These are phyloP conservation scores for Galerucella nymphaeae DNA, from an alignment of 2,888 invertebrate species.

Conservation along the genomic window DNA sequence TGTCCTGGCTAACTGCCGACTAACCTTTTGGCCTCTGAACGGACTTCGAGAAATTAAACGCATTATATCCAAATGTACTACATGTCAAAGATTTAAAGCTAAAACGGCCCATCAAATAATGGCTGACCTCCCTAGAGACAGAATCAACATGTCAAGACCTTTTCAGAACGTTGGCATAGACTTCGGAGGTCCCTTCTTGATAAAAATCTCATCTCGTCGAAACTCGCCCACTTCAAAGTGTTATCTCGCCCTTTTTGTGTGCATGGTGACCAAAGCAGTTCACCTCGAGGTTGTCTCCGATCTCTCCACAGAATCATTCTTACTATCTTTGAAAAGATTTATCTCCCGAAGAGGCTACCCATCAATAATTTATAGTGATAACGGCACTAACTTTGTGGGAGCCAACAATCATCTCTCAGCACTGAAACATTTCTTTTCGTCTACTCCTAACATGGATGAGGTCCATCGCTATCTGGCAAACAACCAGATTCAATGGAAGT, in stretches of 20 bases:
- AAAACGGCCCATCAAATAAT: slow-evolving; percentile 17
- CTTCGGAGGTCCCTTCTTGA: slow-evolving; percentile 32
- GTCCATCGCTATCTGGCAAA: too few relatives aligned
- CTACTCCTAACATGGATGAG: too few relatives aligned
- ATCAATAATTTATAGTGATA: slow-evolving; percentile 24
- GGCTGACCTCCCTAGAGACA: not conserved
- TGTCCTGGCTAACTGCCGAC: slow-evolving; percentile 26
- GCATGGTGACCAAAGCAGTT: slow-evolving; percentile 43
- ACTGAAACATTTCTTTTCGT: too few relatives aligned
- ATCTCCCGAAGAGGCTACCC: slow-evolving; percentile 43
- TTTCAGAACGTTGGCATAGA: slow-evolving; percentile 29
- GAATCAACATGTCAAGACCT: slow-evolving; percentile 6
- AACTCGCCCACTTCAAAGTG: not conserved
- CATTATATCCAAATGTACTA: not conserved
- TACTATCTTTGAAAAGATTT: slow-evolving; percentile 44
- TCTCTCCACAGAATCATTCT: slow-evolving; percentile 36
- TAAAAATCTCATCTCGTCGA: slow-evolving; percentile 12
- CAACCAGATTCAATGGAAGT: not conserved
- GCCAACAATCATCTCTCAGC: too few relatives aligned
- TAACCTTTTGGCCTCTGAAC: slow-evolving; percentile 37
- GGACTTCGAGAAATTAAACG: slow-evolving; percentile 28
- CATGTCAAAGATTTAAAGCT: slow-evolving; percentile 15
- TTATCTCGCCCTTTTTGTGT: slow-evolving; percentile 43
- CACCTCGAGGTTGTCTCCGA: slow-evolving; percentile 44
- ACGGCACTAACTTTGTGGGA: too few relatives aligned